These are phyloP conservation scores for Malachius bipustulatus DNA, from an alignment of 2,888 invertebrate genomes.

Conservation along the genomic window DNA sequence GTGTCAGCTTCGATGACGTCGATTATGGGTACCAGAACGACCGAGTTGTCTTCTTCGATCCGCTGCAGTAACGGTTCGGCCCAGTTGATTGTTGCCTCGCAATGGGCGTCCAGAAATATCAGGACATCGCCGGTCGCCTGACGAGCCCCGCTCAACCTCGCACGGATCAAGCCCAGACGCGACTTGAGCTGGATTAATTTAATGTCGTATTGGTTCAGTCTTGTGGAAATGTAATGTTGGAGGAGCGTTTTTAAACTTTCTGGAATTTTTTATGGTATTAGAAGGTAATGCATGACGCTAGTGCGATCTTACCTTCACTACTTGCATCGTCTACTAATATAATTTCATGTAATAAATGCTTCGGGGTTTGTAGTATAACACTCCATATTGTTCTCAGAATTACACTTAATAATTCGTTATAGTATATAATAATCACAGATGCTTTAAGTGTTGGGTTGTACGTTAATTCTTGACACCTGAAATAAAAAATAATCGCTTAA, in stretches of 20 bases:
- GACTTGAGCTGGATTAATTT: conserved; percentile 61
- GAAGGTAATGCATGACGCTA: too few species aligned
- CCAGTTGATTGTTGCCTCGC: conserved; percentile 74
- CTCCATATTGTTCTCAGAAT: conserved; percentile 75
- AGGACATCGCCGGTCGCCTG: conserved; percentile 68
- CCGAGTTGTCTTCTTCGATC: conserved; percentile 65
- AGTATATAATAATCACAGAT: conserved; percentile 62
- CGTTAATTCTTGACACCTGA: conserved; percentile 45
- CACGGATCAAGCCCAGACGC: conserved; percentile 78
- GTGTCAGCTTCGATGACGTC: conserved; percentile 81
- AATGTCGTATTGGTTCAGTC: conserved; percentile 55
- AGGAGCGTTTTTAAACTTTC: conserved; percentile 61
- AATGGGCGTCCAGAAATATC: conserved; percentile 85
- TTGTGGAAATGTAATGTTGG: conserved; percentile 64
- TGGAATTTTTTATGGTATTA: conserved; percentile 27
- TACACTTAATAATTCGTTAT: conserved; percentile 66
- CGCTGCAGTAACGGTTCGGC: conserved; percentile 79
- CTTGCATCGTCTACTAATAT: conserved; percentile 93
- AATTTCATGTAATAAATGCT: conserved; percentile 70
- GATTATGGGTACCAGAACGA: conserved; percentile 87
- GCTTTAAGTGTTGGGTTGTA: conserved; percentile 57
- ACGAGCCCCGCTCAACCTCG: conserved; percentile 78
- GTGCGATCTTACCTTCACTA: conserved; percentile 52
- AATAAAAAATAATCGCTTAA: too few species aligned
- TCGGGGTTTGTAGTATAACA: conserved; percentile 66